These are phyloP conservation scores for Hyppa rectilinea DNA, from an alignment of 2,888 invertebrate species.

Conservation along the genomic window DNA sequence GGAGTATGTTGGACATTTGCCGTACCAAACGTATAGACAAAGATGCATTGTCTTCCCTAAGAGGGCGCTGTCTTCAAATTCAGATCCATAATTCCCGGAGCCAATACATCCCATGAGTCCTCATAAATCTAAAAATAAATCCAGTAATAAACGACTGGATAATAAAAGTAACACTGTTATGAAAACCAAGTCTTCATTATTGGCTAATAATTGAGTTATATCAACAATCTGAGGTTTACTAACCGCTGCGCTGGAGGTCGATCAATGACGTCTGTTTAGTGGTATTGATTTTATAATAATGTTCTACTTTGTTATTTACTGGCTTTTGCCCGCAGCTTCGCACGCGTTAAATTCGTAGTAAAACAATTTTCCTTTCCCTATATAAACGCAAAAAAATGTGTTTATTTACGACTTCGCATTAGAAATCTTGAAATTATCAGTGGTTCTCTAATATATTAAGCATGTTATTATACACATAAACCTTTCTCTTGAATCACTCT, in stretches of 20 bases:
- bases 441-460: too few species aligned
- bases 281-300: conserved; percentile 31
- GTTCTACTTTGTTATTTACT: neutral
- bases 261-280: conserved; percentile 31
- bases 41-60: too few species aligned
- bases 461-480: too few species aligned
- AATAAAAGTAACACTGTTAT: conserved; percentile 42
- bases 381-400: too few species aligned
- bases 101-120: neutral
- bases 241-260: conserved; percentile 63
- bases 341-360: too few species aligned
- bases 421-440: too few species aligned
- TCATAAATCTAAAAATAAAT: conserved; percentile 21
- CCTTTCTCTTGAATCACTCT: too few species aligned
- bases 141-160: conserved; percentile 5
- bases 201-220: conserved; percentile 49
- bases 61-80: neutral
- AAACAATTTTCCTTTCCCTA: too few species aligned
- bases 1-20: neutral
- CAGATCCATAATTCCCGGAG: too few species aligned
- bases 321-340: too few species aligned
- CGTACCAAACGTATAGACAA: neutral
- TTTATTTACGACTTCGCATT: too few species aligned
- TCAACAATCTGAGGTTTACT: conserved; percentile 55
- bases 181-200: conserved; percentile 41